phyloP scores from a whole-genome alignment of 2,888 invertebrate genomes.

The Macropis europaea region DNA sequence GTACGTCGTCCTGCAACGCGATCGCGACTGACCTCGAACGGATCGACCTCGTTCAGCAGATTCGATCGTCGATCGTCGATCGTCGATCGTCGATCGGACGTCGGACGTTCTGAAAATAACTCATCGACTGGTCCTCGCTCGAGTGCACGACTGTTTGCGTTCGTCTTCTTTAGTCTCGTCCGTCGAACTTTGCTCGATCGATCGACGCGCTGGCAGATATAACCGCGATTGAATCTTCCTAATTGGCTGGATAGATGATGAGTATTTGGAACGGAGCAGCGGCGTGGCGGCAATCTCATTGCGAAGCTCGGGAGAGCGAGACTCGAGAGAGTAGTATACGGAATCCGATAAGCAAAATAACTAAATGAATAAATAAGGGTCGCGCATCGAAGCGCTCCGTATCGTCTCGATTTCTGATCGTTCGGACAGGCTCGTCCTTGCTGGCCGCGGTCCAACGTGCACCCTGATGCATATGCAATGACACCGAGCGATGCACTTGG shows the following conservation, averaged over 20 bases:
- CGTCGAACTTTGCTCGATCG: constrained; percentile 48
- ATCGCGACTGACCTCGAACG: constrained; percentile 45
- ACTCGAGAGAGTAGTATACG: neutral
- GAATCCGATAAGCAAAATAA: too few relatives aligned
- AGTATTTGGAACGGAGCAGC: too few relatives aligned
- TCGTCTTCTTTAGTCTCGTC: constrained; percentile 25
- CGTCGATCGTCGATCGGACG: constrained; percentile 43
- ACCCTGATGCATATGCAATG: neutral
- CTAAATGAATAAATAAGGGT: too few relatives aligned
- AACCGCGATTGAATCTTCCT: too few relatives aligned
- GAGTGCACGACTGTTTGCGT: constrained; percentile 23
- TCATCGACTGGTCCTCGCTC: constrained; percentile 63
- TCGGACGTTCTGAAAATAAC: constrained; percentile 61
- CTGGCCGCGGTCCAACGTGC: constrained; percentile 16
- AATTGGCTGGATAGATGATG: too few relatives aligned
- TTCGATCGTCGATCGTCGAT: constrained; percentile 65
- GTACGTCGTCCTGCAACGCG: constrained; percentile 15
- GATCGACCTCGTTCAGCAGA: constrained; percentile 56
- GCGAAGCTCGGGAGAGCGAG: too few relatives aligned
- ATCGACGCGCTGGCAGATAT: constrained; percentile 6
- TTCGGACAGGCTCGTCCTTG: neutral
- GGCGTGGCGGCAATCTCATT: too few relatives aligned
- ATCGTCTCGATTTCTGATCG: constrained; percentile 9
- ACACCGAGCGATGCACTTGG: constrained; percentile 22
- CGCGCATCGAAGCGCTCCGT: neutral